phyloP scores from a whole-genome alignment of 2,797 vertebrate genomes.

The Tapirus indicus region DNA sequence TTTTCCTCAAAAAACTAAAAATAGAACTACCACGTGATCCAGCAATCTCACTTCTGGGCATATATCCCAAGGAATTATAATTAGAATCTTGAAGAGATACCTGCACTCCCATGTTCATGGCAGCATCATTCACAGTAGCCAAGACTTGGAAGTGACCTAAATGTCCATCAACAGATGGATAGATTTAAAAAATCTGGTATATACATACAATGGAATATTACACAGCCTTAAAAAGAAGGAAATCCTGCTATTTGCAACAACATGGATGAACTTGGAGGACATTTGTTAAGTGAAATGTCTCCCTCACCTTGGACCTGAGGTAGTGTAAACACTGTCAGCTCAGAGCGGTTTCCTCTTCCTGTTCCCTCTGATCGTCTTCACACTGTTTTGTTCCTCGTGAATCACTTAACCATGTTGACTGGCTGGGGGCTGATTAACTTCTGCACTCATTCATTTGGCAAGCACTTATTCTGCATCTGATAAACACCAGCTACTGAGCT shows the following conservation, averaged over 20 bases:
- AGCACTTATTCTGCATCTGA: neutral
- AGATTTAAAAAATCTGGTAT: fast-evolving
- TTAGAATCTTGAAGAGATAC: neutral
- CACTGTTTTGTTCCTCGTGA: neutral
- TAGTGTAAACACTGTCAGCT: neutral
- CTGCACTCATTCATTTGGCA: fast-evolving
- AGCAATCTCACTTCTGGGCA: neutral
- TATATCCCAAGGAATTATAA: neutral
- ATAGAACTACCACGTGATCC: neutral
- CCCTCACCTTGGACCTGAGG: neutral
- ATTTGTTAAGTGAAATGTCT: neutral
- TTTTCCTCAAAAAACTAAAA: neutral
- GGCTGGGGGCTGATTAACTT: too few species aligned
- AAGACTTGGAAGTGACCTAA: neutral
- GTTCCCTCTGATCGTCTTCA: neutral
- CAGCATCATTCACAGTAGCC: neutral
- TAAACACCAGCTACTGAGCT: neutral
- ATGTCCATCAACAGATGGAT: neutral
- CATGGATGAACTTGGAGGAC: neutral
- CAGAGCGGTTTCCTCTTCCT: neutral
- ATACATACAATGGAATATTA: neutral
- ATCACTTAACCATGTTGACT: neutral
- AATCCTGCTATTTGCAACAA: neutral
- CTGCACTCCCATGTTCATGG: neutral
- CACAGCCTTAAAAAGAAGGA: neutral